A percentile compares a stretch with the other conserved stretches of the same genome.
These are phyloP conservation scores for Acinonyx jubatus DNA, from an alignment of 2,113 vertebrate species.

Conservation along the genomic window DNA sequence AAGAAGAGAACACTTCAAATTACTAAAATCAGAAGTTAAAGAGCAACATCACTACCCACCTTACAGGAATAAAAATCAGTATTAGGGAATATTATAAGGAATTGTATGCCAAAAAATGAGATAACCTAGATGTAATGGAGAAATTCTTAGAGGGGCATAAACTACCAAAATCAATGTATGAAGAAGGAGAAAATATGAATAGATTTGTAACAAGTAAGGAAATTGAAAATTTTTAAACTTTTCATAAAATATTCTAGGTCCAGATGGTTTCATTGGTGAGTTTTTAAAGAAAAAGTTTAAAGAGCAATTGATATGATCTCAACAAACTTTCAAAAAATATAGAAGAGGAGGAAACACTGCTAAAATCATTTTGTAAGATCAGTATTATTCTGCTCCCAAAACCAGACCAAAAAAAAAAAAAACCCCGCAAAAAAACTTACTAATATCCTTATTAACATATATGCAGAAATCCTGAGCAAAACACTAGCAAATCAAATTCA, in stretches of 20 bases:
- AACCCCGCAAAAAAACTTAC: background rate
- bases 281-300: background rate
- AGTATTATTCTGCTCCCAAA: background rate
- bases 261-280: background rate
- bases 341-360: background rate
- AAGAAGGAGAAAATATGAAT: background rate
- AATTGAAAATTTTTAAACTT: background rate
- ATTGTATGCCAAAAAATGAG: background rate
- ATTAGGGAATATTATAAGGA: background rate
- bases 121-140: background rate
- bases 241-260: background rate
- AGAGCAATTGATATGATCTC: background rate
- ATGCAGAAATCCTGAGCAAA: background rate
- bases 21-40: background rate
- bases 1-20: background rate
- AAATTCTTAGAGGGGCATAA: background rate
- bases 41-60: background rate
- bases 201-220: background rate
- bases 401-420: background rate
- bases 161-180: background rate
- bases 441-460: background rate
- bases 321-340: background rate
- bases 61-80: background rate
- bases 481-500: background rate
- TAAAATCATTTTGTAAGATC: background rate